These are phyloP conservation scores for Amphiduros pacificus DNA, from an alignment of 2,888 invertebrate genomes.

Conservation along the genomic window DNA sequence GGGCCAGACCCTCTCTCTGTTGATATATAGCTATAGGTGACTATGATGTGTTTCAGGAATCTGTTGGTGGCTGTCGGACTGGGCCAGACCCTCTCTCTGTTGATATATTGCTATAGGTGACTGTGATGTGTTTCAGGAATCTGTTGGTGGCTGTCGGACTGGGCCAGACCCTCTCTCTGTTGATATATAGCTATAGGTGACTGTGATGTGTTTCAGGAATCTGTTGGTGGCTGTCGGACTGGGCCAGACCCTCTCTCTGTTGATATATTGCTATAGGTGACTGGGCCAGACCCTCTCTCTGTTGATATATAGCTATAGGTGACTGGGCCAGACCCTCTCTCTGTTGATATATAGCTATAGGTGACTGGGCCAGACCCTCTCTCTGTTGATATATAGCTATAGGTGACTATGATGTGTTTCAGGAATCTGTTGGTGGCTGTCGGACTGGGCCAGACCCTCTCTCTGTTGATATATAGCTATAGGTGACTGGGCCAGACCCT, in stretches of 20 bases:
- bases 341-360: too few relatives aligned
- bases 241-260: constrained; percentile 73
- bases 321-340: too few relatives aligned
- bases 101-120: constrained; percentile 77
- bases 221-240: constrained; percentile 52
- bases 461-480: constrained; percentile 75
- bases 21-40: constrained; percentile 77
- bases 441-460: constrained; percentile 69
- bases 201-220: constrained; percentile 52
- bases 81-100: constrained; percentile 73
- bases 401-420: too few relatives aligned
- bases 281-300: too few relatives aligned
- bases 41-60: constrained; percentile 52
- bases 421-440: constrained; percentile 54
- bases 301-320: too few relatives aligned
- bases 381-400: too few relatives aligned
- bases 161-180: constrained; percentile 73
- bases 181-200: constrained; percentile 77
- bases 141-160: constrained; percentile 52
- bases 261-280: constrained; percentile 77
- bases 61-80: constrained; percentile 52
- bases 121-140: constrained; percentile 52
- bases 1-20: constrained; percentile 73
- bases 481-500: too few relatives aligned
- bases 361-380: too few relatives aligned